Evolutionary conservation across 2,113 vertebrate genomes (phyloP).

Genomic region (Scytalopus superciliaris): DNA sequence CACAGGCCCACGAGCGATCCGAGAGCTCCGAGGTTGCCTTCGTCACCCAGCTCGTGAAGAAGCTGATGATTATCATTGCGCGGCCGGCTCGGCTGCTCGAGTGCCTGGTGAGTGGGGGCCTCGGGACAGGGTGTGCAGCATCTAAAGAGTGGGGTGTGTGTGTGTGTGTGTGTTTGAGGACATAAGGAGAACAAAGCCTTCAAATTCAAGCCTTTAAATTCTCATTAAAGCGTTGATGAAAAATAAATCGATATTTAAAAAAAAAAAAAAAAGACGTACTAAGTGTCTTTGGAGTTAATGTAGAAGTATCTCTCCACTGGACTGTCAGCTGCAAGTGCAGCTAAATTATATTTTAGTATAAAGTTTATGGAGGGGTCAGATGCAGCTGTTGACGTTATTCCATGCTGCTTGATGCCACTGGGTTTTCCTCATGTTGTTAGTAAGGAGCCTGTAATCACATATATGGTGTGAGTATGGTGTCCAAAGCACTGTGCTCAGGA

Average conservation of each 20-base stretch:
- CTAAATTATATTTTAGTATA: background rate
- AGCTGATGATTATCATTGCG: slow-evolving; percentile 95
- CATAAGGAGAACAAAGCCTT: background rate
- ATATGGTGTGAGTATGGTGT: rapidly evolving
- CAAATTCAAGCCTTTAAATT: background rate
- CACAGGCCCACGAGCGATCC: slow-evolving; percentile 92
- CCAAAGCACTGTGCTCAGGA: rapidly evolving
- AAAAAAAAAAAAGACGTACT: too few relatives aligned
- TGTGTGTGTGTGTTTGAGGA: background rate
- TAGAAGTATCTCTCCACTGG: background rate
- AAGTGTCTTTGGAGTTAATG: background rate
- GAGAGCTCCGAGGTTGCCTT: slow-evolving; percentile 93
- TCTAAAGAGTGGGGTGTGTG: background rate
- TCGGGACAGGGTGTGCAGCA: background rate
- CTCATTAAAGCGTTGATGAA: background rate
- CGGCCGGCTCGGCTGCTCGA: slow-evolving; percentile 93
- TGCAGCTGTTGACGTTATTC: background rate
- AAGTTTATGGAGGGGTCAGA: background rate
- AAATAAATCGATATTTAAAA: background rate
- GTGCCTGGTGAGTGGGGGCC: slow-evolving; percentile 87
- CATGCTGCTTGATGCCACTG: background rate
- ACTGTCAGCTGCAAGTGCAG: background rate
- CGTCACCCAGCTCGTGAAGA: slow-evolving; percentile 92
- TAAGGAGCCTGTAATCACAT: background rate
- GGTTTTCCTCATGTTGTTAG: background rate